Base-by-base conservation (phyloP, 2,113 vertebrate genomes). In the Pardalotus punctatus region DNA sequence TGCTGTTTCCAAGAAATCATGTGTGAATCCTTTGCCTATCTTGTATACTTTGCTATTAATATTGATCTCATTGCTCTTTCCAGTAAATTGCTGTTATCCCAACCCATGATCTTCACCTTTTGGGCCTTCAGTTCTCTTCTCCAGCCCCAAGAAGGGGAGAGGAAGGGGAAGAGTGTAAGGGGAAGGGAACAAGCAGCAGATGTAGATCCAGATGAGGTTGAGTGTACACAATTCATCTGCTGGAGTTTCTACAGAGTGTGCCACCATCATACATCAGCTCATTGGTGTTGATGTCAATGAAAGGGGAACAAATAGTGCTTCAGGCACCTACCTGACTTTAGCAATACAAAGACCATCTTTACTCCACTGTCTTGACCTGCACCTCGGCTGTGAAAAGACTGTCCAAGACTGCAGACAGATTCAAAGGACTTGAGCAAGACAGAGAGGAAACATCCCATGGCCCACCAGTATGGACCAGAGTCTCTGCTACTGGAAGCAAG, bases 1-100 rank as follows among this genome's bases (percentile, higher is more conserved):
- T 0, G 0, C 19, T 24, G 2, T 28, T 78, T 45, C 23, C 23
- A 33, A 53, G 12, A 23, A 61, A 27, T 61, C 23, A 53, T 0
- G 0, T 9, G 40, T 29, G 38, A 53, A 54, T 50, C 10, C 16
- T 58, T 50, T 50, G 31, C 9, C 17, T n/a, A 7, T n/a, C 28
- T 36, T 45, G 4, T 28, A 53, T 8, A 38, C 6, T 24, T 53
- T 23, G 8, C 11, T 78, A n/a, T 20, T 61, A 54, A 19, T 38
- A 86, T 5, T 47, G n/a, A 24, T 53, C 14, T n/a, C n/a, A 29
- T 17, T 79, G 15, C 6, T 54, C 12, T 24, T 70, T 70, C 40
- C 40, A 54, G 47, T 38, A 38, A 47, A 78, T n/a, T 33, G 33
- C n/a, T 53, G 23, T 53, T 51, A 61, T 33, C 22, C 13, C 27